Evolutionary conservation across 2,888 invertebrate genomes (phyloP), one percentile per base, ranked within the genome.

Genomic region (Acrobasis consociella): DNA sequence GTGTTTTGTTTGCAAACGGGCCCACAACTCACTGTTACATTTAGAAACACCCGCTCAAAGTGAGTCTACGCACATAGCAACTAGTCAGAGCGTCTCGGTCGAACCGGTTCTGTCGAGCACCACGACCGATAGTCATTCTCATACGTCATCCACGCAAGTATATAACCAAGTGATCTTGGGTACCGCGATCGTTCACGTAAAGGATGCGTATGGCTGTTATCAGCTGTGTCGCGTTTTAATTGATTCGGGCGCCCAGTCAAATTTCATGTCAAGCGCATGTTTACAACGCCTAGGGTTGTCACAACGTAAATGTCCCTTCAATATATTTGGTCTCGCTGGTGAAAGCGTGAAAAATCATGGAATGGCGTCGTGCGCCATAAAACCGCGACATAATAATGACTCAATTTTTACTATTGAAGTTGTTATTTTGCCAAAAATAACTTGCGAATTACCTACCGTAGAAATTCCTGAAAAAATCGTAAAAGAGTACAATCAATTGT

Each of bases 241-340:
- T 31, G 60, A 60, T 46, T 60, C 60, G 5, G 60, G 60, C 8
- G 60, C 60, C 11, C 60, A 60, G 22, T 60, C 60, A n/a, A 60
- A 60, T 16, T 60, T 60, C 42, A 60, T 60, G 11, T 60, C 60
- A 31, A 31, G 31, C 31, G 31, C 31, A 31, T 31, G 31, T 31
- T 31, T 31, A 31, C 31, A 31, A 31, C 31, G 31, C 31, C 31
- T 31, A 31, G 31, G 31, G 31, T 31, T 31, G 31, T 31, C 31
- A 22, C 22, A 51, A 42, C 60, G 60, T 42, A 60, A 60, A 38
- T 60, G 60, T 52, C 50, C 60, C 13, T 60, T 52, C 52, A 52
- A 60, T 60, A 60, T 60, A 22, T 60, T 17, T 60, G 52, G 39
- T 31, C 51, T 60, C 9, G 60, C 60, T 39, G 60, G 60, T 8